These are phyloP conservation scores for Vipera latastei DNA, from an alignment of 2,797 vertebrate species.

Conservation along the genomic window DNA sequence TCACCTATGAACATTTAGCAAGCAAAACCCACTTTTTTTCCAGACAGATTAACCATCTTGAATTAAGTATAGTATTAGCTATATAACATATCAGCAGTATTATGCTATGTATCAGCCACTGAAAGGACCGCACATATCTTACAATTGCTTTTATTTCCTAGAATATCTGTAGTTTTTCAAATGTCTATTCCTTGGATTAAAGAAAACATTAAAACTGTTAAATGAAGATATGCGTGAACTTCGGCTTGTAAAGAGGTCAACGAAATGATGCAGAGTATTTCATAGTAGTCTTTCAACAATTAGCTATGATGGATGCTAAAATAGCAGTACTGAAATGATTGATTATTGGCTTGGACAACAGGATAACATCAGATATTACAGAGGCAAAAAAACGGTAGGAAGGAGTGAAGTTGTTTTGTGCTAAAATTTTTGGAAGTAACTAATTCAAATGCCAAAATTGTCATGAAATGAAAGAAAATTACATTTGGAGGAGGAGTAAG, in stretches of 20 bases:
- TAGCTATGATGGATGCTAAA: background rate
- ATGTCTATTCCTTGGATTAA: background rate
- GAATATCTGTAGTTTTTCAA: slow-evolving; percentile 31
- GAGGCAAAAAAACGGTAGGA: background rate
- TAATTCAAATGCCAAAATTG: slow-evolving; percentile 12
- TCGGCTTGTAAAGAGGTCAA: slow-evolving; percentile 20
- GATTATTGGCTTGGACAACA: slow-evolving; percentile 25
- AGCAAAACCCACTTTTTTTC: background rate
- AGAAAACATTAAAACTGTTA: slow-evolving; percentile 24
- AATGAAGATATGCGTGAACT: slow-evolving; percentile 14
- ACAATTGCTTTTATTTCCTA: slow-evolving; percentile 20
- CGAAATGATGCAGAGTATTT: slow-evolving; percentile 7
- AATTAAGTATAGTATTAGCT: background rate
- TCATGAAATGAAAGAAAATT: slow-evolving; percentile 28
- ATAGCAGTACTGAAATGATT: slow-evolving; percentile 20
- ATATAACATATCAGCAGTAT: background rate
- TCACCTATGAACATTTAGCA: background rate
- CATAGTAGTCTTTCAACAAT: background rate
- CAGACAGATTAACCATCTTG: rapidly evolving
- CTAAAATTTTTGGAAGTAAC: background rate
- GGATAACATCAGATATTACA: background rate
- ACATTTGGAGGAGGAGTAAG: slow-evolving; percentile 2
- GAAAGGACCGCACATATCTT: slow-evolving; percentile 33
- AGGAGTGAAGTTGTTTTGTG: background rate
- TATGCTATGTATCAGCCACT: background rate